Percentiles rank a stretch among this genome's conserved stretches.
These are phyloP conservation scores for Oryctolagus cuniculus DNA, from an alignment of 2,113 vertebrate genomes.

Conservation along the genomic window mOryCun1.1 NC_091445.1:76869001-76869500, in stretches of 20 bases:
- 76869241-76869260: neutral
- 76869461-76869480: too few species aligned
- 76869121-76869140: neutral
- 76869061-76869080: slow-evolving; percentile 53
- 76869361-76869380: neutral
- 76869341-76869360: neutral
- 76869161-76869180: neutral
- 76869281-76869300: neutral
- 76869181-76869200: neutral
- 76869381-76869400: neutral
- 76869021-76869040: slow-evolving; percentile 15
- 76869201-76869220: neutral
- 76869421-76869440: too few species aligned
- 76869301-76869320: neutral
- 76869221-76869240: neutral
- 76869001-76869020: neutral
- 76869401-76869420: neutral
- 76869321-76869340: neutral
- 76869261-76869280: too few species aligned
- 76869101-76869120: slow-evolving; percentile 44
- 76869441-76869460: too few species aligned
- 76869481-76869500: too few species aligned
- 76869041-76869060: neutral
- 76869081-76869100: slow-evolving; percentile 56
- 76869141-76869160: neutral